These are phyloP conservation scores for Abscondita cerata DNA, from an alignment of 2,888 invertebrate genomes.

Conservation along the genomic window DNA sequence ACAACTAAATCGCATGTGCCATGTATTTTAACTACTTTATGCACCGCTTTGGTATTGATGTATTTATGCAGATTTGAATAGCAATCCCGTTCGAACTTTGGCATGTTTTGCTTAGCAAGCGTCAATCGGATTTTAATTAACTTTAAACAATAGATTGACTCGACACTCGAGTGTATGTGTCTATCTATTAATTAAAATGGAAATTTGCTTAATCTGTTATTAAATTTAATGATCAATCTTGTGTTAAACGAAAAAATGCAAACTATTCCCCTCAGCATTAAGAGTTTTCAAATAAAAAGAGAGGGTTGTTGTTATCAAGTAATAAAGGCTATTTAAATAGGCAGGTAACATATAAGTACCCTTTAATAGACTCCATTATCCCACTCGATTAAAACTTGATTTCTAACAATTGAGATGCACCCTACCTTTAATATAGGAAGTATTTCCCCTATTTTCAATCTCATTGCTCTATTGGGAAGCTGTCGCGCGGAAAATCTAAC, in stretches of 20 bases:
- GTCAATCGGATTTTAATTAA: slow-evolving; percentile 38
- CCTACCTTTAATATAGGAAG: slow-evolving; percentile 45
- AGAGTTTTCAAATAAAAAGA: slow-evolving; percentile 8
- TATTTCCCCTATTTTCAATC: slow-evolving; percentile 42
- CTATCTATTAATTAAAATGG: slow-evolving; percentile 1
- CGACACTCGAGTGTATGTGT: not conserved
- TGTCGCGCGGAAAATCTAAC: slow-evolving; percentile 22
- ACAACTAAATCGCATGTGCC: slow-evolving; percentile 39
- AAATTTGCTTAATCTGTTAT: slow-evolving; percentile 4
- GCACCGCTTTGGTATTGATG: slow-evolving; percentile 30
- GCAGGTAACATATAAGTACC: slow-evolving; percentile 36
- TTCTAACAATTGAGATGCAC: slow-evolving; percentile 47
- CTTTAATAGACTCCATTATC: slow-evolving; percentile 39
- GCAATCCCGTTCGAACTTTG: slow-evolving; percentile 46
- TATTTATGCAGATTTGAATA: slow-evolving; percentile 49
- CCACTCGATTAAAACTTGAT: slow-evolving; percentile 49
- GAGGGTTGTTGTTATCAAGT: slow-evolving; percentile 15
- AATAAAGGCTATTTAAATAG: slow-evolving; percentile 30
- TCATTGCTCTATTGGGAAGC: slow-evolving; percentile 22
- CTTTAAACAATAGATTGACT: slow-evolving; percentile 16
- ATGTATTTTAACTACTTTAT: slow-evolving; percentile 35
- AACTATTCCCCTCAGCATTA: not conserved
- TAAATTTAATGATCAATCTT: slow-evolving; percentile 4
- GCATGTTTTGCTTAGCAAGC: slow-evolving; percentile 33
- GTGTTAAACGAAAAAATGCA: slow-evolving; percentile 6